phyloP scores from a whole-genome alignment of 1,140 invertebrate genomes.

The Daktulosphaira vitifoliae region DNA sequence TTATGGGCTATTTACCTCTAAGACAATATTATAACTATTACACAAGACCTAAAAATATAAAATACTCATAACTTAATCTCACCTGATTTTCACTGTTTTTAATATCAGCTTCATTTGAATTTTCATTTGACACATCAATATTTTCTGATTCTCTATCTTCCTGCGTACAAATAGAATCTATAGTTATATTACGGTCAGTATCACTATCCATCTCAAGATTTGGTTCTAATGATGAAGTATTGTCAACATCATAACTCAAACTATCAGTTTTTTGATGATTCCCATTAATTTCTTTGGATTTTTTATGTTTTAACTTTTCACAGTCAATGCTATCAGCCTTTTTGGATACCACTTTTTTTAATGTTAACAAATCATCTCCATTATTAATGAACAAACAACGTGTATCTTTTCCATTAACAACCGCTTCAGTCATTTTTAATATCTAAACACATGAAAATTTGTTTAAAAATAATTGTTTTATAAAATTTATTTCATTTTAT shows the following conservation, averaged over 20 bases:
- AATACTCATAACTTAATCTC: background rate
- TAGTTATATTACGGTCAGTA: slow-evolving; percentile 29
- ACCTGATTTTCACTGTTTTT: slow-evolving; percentile 17
- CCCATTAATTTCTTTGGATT: slow-evolving; percentile 15
- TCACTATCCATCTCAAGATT: slow-evolving; percentile 31
- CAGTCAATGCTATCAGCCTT: slow-evolving; percentile 13
- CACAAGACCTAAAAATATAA: no score
- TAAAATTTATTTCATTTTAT: no score
- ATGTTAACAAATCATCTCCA: slow-evolving; percentile 27
- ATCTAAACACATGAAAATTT: no score
- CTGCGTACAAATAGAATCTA: slow-evolving; percentile 25
- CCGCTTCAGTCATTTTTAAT: slow-evolving; percentile 19
- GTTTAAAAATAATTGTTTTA: no score
- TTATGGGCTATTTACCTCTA: no score
- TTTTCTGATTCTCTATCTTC: slow-evolving; percentile 29
- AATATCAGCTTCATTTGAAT: slow-evolving; percentile 24
- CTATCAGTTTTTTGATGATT: slow-evolving; percentile 30
- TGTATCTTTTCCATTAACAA: slow-evolving; percentile 21
- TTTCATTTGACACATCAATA: slow-evolving; percentile 28
- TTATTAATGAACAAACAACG: slow-evolving; percentile 28
- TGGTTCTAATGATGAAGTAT: slow-evolving; percentile 26
- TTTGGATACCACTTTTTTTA: slow-evolving; percentile 31
- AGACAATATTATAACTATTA: no score
- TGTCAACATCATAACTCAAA: slow-evolving; percentile 23
- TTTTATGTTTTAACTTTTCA: slow-evolving; percentile 20